Base-by-base conservation (phyloP, 1,140 invertebrate species). In the Pseudomyrmex gracilis region DNA sequence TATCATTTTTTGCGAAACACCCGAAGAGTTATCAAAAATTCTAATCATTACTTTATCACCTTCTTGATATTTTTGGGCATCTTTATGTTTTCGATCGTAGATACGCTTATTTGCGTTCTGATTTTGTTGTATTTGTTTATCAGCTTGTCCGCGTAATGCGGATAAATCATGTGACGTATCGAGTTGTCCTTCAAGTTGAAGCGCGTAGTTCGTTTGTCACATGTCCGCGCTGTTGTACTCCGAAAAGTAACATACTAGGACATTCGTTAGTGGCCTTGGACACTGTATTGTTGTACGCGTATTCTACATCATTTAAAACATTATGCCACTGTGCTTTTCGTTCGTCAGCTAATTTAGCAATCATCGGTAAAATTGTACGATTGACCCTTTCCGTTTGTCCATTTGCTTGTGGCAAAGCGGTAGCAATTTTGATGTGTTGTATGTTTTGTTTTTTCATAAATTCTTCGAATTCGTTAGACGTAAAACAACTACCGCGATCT, bases 21-120 rank as follows among this genome's bases (percentile, higher is more conserved):
- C 55, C 1, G 34, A 34, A 0, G 57, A 8, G 3, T n/a, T 70
- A 22, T 78, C 47, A 58, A 70, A 70, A 20, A 70, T 80, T 20
- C 3, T 45, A 0, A 80, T 43, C 77, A 80, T 80, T 13, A 80
- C 45, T 7, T 55, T 80, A 15, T 80, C 66, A 2, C 45, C 66
- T 24, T 53, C 15, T 9, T 60, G 20, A 17, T 80, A 80, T n/a
- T 9, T 60, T 0, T 0, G 20, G 0, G 77, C 15, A 1, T 0
- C 7, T 17, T 80, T 70, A 13, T 57, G 64, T 2, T 49, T 53
- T 0, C 15, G 0, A 34, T 80, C 47, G 13, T 15, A 57, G 20
- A 2, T 2, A 0, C 10, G 12, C 7, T 53, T 80, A 15, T 53
- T 70, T 0, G 17, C n/a, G 1, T 63, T 3, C 5, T 58, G 55